phyloP scores from a whole-genome alignment of 2,888 invertebrate genomes.

The Eupithecia dodoneata region DNA sequence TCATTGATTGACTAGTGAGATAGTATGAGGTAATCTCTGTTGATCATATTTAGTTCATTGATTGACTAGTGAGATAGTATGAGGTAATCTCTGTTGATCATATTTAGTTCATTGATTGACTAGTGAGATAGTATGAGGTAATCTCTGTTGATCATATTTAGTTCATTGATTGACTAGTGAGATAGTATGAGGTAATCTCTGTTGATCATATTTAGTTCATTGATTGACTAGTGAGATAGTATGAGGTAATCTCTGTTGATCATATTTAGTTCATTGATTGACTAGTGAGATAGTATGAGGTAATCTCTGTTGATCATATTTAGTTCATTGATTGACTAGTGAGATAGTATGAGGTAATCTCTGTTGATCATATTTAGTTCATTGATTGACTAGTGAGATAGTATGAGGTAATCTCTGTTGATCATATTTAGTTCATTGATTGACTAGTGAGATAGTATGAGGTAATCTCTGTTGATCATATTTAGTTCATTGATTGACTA shows the following conservation, averaged over 20 bases:
- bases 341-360: neutral
- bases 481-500: conserved; percentile 2
- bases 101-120: conserved; percentile 2
- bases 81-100: neutral
- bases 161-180: neutral
- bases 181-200: neutral
- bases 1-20: neutral
- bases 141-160: neutral
- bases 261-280: conserved; percentile 1
- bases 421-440: neutral
- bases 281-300: neutral
- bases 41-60: neutral
- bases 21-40: neutral
- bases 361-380: neutral
- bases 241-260: neutral
- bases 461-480: neutral
- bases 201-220: neutral
- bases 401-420: neutral
- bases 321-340: neutral
- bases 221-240: neutral
- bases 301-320: neutral
- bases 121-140: neutral
- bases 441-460: neutral
- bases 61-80: neutral
- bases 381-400: neutral